Conservation (phyloP, 64 coral and sea anemone genomes). For the Pachyseris speciosa region DNA sequence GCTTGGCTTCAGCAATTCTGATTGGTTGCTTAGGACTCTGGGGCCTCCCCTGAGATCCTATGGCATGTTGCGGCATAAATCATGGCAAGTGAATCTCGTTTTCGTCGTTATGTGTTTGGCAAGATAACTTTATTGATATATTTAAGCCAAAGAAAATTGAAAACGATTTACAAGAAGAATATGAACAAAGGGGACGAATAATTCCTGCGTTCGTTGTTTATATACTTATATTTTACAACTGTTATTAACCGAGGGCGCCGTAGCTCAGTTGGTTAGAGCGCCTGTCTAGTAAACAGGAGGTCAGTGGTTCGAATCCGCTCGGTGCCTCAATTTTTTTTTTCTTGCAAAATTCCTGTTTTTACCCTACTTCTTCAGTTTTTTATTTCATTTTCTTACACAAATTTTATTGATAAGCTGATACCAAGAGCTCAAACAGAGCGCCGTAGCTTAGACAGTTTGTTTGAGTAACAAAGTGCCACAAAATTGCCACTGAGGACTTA, state of each 20-base stretch:
- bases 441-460: too few relatives aligned
- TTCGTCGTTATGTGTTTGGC: too few relatives aligned
- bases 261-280: constrained; percentile 63
- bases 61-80: background rate
- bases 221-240: background rate
- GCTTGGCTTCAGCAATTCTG: constrained; percentile 1
- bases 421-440: too few relatives aligned
- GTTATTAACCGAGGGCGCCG: background rate
- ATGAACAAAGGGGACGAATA: background rate
- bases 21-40: constrained; percentile 68
- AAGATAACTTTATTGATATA: too few relatives aligned
- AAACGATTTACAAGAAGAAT: background rate
- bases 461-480: too few relatives aligned
- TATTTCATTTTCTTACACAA: too few relatives aligned
- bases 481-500: too few relatives aligned
- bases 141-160: background rate
- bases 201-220: too few relatives aligned
- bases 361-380: too few relatives aligned
- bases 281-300: constrained; percentile 65
- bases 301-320: constrained; percentile 46
- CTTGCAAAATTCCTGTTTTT: background rate
- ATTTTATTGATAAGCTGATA: too few relatives aligned
- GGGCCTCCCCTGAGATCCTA: constrained; percentile 71
- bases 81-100: background rate
- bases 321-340: constrained; percentile 1